These are phyloP conservation scores for Acholoe squamosa DNA, from an alignment of 2,888 invertebrate species.

Conservation along the genomic window DNA sequence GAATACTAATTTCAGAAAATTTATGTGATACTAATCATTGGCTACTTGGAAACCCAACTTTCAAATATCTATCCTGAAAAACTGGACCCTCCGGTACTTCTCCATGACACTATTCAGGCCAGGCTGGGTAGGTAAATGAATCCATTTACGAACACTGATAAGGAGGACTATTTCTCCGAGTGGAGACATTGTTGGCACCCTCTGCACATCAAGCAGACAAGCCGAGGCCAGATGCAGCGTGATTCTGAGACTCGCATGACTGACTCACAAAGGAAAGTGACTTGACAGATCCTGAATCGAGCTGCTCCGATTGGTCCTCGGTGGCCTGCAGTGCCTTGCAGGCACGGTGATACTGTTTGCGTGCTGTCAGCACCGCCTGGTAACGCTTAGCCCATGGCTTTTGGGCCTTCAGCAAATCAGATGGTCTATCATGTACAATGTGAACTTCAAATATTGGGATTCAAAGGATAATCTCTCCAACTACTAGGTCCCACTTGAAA, in stretches of 20 bases:
- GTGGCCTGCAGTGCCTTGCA: constrained; percentile 98
- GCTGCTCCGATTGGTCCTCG: constrained; percentile 88
- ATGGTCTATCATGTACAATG: neutral
- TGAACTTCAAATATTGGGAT: no score
- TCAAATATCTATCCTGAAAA: no score
- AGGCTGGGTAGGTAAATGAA: no score
- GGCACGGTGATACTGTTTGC: constrained; percentile 97
- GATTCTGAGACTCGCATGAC: neutral
- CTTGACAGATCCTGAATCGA: constrained; percentile 14
- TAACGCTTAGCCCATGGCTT: constrained; percentile 98
- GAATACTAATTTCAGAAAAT: no score
- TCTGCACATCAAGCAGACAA: neutral
- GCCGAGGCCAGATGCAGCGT: constrained; percentile 3
- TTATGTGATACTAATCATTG: no score
- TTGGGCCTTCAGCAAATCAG: constrained; percentile 88
- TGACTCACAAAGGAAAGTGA: constrained; percentile 44
- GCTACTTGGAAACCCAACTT: no score
- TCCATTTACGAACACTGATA: no score
- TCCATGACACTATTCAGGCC: no score
- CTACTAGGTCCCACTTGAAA: no score
- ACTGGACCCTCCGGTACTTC: no score
- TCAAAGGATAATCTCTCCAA: no score
- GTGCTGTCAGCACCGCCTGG: constrained; percentile 96
- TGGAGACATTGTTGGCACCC: neutral
- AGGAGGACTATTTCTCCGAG: no score